These are phyloP conservation scores for Drosophila picticornis DNA, from an alignment of 2,888 invertebrate species.

Conservation along the genomic window DNA sequence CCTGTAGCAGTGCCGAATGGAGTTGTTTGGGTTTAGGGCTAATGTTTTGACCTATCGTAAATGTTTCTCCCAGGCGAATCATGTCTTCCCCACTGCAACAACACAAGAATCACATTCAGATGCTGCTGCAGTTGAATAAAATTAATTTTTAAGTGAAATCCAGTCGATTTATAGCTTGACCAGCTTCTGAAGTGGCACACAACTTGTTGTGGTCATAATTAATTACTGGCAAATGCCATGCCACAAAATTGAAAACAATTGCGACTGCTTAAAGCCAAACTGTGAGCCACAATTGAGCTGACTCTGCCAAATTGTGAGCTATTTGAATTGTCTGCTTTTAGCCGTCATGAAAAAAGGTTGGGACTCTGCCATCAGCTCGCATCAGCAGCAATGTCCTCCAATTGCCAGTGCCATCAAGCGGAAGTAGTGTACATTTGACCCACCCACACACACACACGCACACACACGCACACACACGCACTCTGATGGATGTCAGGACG, in stretches of 20 bases:
- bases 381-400: constrained; percentile 31
- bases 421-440: constrained; percentile 36
- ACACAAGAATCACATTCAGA: background rate
- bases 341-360: constrained; percentile 7
- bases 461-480: background rate
- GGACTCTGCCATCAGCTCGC: constrained; percentile 13
- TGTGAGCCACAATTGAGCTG: constrained; percentile 24
- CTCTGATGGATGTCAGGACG: constrained; percentile 21
- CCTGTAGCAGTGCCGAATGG: background rate
- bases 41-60: background rate
- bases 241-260: constrained; percentile 21
- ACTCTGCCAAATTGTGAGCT: constrained; percentile 2
- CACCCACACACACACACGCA: background rate
- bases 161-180: background rate
- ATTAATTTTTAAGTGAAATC: no score
- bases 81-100: background rate
- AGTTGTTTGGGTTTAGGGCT: background rate
- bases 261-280: constrained; percentile 36
- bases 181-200: constrained; percentile 11
- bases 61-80: background rate
- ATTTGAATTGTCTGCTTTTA: background rate
- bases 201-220: constrained; percentile 14
- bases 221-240: constrained; percentile 41
- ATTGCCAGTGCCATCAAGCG: constrained; percentile 53
- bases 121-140: background rate